A percentile compares a stretch with the other conserved stretches of the same genome.
Conservation (phyloP, 30 jellyfish, hydroid and myxozoan genomes). For the Nemopilema nomurai region DNA sequence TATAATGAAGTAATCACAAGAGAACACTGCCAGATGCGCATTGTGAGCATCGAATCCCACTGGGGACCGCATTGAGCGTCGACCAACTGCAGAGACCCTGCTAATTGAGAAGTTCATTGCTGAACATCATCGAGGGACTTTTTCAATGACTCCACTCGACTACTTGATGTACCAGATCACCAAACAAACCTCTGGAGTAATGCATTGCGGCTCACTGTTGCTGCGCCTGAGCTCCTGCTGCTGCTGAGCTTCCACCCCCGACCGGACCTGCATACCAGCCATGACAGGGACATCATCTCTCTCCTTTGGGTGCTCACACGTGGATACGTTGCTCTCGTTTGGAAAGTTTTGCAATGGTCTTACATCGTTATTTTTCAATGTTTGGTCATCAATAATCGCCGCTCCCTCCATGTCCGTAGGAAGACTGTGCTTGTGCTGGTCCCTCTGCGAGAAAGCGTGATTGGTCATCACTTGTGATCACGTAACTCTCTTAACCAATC, state of each 20-base stretch:
- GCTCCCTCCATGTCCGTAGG: background rate
- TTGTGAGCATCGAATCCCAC: background rate
- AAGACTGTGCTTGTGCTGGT: background rate
- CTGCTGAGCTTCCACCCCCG: background rate
- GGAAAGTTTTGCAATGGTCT: background rate
- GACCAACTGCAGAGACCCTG: background rate
- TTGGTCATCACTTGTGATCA: too few species aligned
- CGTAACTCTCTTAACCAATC: too few species aligned
- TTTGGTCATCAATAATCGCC: background rate
- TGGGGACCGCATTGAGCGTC: background rate
- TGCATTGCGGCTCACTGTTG: constrained; percentile 2
- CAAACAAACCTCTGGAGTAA: constrained; percentile 6
- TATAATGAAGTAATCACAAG: too few species aligned
- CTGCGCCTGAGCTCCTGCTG: background rate
- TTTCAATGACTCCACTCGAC: too few species aligned
- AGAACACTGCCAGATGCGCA: background rate
- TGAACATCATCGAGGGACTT: too few species aligned
- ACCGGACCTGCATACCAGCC: constrained; percentile 25
- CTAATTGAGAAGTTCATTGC: constrained; percentile 2
- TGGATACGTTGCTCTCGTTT: background rate
- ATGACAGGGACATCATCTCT: constrained; percentile 1
- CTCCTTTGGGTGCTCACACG: background rate
- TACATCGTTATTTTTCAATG: constrained; percentile 1
- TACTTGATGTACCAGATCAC: background rate
- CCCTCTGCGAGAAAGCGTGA: background rate